These are phyloP conservation scores for Coenobita brevimanus DNA, from an alignment of 1,140 invertebrate genomes.

Conservation along the genomic window DNA sequence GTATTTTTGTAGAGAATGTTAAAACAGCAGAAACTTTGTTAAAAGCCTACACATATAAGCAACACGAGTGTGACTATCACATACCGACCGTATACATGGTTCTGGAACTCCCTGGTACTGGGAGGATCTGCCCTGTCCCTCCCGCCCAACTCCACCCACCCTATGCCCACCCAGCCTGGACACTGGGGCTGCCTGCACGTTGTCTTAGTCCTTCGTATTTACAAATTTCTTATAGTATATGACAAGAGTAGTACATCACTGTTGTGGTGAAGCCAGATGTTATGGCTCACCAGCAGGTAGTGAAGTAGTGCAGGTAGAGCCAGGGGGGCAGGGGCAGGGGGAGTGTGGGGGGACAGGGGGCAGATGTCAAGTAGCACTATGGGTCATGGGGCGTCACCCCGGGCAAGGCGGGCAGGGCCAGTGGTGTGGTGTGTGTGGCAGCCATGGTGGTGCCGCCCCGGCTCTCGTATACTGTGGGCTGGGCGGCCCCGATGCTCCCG, in stretches of 20 bases:
- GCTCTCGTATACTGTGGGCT: constrained; percentile 65
- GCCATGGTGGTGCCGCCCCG: constrained; percentile 51
- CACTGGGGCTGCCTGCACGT: constrained; percentile 32
- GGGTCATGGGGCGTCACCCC: constrained; percentile 62
- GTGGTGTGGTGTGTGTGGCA: constrained; percentile 62
- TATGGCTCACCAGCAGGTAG: not conserved
- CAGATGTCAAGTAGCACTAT: constrained; percentile 57
- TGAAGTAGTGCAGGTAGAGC: constrained; percentile 44
- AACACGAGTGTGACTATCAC: constrained; percentile 70
- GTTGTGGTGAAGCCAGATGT: constrained; percentile 1
- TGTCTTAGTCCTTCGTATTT: constrained; percentile 55
- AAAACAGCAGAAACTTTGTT: constrained; percentile 66
- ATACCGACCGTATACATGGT: constrained; percentile 70
- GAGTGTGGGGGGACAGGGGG: constrained; percentile 38
- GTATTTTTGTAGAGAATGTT: constrained; percentile 61
- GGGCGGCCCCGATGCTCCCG: constrained; percentile 60
- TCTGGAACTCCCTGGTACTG: constrained; percentile 55
- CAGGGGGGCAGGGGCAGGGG: constrained; percentile 30
- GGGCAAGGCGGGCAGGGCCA: constrained; percentile 43
- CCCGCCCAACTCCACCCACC: constrained; percentile 41
- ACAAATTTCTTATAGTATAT: constrained; percentile 51
- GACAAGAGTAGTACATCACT: constrained; percentile 54
- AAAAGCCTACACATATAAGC: constrained; percentile 68
- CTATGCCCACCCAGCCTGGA: constrained; percentile 27
- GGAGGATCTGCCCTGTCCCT: constrained; percentile 43